Evolutionary conservation across 1,140 invertebrate genomes (phyloP).

Genomic region (Ericerus pela): DNA sequence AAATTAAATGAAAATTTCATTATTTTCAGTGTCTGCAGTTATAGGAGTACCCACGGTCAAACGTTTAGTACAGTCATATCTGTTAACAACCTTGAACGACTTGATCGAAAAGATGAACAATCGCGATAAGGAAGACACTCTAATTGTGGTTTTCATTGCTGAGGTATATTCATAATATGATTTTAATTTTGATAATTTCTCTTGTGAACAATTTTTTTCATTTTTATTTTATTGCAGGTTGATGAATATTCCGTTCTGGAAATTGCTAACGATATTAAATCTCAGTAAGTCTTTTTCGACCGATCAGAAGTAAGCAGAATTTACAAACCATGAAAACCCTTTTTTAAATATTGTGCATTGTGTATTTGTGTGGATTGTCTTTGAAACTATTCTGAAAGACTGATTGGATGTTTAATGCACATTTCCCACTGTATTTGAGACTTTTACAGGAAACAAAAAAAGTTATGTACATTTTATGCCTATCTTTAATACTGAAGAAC

Average conservation of each 20-base stretch:
- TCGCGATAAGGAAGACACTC: conserved; percentile 57
- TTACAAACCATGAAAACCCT: no score
- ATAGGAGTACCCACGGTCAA: conserved; percentile 80
- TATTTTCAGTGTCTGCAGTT: conserved; percentile 51
- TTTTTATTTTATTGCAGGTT: conserved; percentile 35
- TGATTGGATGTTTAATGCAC: no score
- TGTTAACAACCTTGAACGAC: conserved; percentile 75
- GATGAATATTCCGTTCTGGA: conserved; percentile 53
- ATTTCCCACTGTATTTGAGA: no score
- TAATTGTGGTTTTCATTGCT: conserved; percentile 83
- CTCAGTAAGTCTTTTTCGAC: conserved; percentile 41
- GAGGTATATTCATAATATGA: conserved; percentile 40
- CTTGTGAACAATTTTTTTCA: conserved; percentile 19
- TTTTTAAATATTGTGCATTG: no score
- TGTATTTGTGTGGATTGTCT: no score
- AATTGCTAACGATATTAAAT: conserved; percentile 56
- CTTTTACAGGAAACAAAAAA: no score
- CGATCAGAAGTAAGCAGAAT: no score
- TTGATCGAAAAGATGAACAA: conserved; percentile 63
- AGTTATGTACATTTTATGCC: no score
- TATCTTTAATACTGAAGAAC: no score
- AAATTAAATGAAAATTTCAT: conserved; percentile 1
- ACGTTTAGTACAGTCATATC: conserved; percentile 74
- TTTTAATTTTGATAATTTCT: not conserved
- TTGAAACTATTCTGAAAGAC: no score